A percentile compares a stretch with the other conserved stretches of the same genome.
Evolutionary conservation across 2,797 vertebrate species (phyloP).

Genomic region (Poliocrania exsul): DNA sequence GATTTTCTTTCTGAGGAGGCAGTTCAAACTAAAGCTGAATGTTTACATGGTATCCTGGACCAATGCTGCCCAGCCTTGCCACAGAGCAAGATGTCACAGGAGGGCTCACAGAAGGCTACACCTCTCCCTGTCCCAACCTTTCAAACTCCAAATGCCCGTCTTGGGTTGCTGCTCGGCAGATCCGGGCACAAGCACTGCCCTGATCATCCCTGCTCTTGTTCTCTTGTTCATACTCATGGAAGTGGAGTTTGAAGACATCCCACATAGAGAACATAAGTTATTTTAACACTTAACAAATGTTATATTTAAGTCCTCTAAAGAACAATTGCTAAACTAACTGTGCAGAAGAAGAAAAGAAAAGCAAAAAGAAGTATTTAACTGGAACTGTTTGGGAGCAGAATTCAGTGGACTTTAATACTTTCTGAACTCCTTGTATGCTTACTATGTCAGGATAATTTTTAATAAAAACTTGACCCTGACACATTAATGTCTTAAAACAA

Average conservation of each 20-base stretch:
- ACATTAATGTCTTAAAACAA: neutral
- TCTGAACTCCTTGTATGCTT: neutral
- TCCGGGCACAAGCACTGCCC: neutral
- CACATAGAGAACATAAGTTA: neutral
- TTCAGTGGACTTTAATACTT: neutral
- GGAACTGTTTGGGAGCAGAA: neutral
- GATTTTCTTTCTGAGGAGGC: neutral
- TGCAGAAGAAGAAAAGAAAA: neutral
- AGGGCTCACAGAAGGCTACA: neutral
- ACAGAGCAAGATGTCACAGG: neutral
- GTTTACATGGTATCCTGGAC: neutral
- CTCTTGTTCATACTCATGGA: neutral
- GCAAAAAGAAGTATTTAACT: neutral
- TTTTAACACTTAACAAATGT: neutral
- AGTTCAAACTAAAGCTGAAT: neutral
- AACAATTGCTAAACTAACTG: neutral
- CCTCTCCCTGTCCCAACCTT: neutral
- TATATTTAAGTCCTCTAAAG: neutral
- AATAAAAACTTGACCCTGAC: conserved; percentile 15
- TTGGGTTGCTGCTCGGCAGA: neutral
- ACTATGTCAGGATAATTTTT: neutral
- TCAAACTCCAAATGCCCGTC: neutral
- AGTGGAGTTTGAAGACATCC: neutral
- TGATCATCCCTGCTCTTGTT: neutral
- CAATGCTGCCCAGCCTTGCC: neutral